A percentile compares a stretch with the other conserved stretches of the same genome.
phyloP scores from a whole-genome alignment of 2,113 vertebrate species.

The Jaculus jaculus region DNA sequence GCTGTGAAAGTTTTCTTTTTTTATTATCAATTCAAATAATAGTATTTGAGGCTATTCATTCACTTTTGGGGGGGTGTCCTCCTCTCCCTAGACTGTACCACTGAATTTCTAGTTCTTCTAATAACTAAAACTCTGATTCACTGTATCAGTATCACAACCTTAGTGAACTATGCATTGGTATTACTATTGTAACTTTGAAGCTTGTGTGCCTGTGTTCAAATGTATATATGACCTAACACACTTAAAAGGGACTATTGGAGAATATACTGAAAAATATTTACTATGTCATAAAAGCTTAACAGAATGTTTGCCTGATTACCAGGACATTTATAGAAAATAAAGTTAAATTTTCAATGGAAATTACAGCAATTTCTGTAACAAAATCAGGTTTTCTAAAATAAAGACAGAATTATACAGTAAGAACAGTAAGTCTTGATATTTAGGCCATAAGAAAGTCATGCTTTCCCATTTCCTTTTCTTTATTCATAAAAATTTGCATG shows the following conservation, averaged over 20 bases:
- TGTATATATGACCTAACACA: not conserved
- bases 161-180: not conserved
- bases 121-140: not conserved
- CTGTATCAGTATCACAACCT: not conserved
- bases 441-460: not conserved
- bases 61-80: not conserved
- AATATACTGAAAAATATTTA: conserved; percentile 17
- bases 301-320: not conserved
- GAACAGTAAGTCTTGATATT: conserved; percentile 18
- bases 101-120: not conserved
- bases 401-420: conserved; percentile 16
- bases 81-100: not conserved
- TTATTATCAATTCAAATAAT: not conserved
- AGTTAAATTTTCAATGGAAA: not conserved
- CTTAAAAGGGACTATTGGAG: conserved; percentile 12
- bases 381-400: conserved; percentile 40
- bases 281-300: conserved; percentile 5
- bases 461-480: not conserved
- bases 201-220: not conserved
- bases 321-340: not conserved
- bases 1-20: not conserved
- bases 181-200: not conserved
- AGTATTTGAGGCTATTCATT: not conserved
- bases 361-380: not conserved
- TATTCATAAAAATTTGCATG: not conserved